These are phyloP conservation scores for Lithosia quadra DNA, from an alignment of 2,888 invertebrate species.

Conservation along the genomic window DNA sequence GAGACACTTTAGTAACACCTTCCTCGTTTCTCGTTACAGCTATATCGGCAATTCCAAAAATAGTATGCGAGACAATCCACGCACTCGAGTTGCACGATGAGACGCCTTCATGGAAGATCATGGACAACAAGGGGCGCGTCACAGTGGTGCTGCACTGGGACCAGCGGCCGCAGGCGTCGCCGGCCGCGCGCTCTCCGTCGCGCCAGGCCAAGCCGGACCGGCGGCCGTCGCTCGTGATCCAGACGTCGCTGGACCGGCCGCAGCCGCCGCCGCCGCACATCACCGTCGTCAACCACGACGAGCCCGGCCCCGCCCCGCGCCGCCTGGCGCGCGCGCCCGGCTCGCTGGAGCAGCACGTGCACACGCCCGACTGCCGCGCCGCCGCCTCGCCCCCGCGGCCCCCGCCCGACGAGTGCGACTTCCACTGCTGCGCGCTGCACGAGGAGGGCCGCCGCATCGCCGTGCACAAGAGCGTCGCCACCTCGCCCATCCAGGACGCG, in stretches of 20 bases:
- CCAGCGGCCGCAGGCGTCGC: conserved; percentile 92
- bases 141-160: conserved; percentile 99
- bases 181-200: conserved; percentile 86
- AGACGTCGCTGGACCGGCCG: conserved; percentile 91
- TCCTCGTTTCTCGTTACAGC: conserved; percentile 87
- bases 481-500: conserved; percentile 96
- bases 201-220: conserved; percentile 84
- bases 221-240: conserved; percentile 91
- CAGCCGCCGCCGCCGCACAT: conserved; percentile 93
- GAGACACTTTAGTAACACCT: conserved; percentile 10
- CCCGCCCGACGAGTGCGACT: conserved; percentile 95
- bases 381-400: conserved; percentile 89
- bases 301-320: conserved; percentile 91
- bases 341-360: conserved; percentile 91
- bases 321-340: conserved; percentile 91
- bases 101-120: conserved; percentile 99
- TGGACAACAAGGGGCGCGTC: conserved; percentile 99
- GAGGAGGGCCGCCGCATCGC: conserved; percentile 97
- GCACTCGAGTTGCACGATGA: conserved; percentile 98
- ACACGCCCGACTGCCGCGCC: conserved; percentile 92
- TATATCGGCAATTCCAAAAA: conserved; percentile 97
- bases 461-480: conserved; percentile 96
- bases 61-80: conserved; percentile 98
- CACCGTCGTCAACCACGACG: conserved; percentile 97
- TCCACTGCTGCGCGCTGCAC: conserved; percentile 97